Conservation (phyloP, 1,140 invertebrate species). For the Pachyrhynchus sulphureomaculatus region DNA sequence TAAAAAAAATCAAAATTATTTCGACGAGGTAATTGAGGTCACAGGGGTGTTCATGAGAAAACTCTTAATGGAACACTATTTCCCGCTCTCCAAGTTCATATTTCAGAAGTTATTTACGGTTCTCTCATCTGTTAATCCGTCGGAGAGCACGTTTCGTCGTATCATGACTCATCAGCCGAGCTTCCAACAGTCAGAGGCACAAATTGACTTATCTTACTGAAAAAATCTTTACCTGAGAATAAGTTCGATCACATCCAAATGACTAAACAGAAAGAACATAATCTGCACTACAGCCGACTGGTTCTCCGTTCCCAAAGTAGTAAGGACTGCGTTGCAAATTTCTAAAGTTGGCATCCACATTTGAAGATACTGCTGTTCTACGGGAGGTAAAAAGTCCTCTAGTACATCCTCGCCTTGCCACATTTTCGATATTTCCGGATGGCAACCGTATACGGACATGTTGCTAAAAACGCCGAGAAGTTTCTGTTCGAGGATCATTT, state of each 20-base stretch:
- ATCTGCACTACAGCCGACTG: constrained; percentile 77
- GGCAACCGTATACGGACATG: constrained; percentile 75
- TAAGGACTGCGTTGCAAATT: constrained; percentile 78
- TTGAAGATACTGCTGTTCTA: constrained; percentile 72
- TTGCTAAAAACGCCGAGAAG: constrained; percentile 71
- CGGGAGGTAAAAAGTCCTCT: constrained; percentile 55
- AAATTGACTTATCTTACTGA: no score
- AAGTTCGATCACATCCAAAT: constrained; percentile 77
- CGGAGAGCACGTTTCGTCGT: no score
- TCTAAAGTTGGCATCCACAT: constrained; percentile 77
- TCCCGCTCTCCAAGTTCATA: no score
- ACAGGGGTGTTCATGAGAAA: no score
- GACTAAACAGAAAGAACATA: constrained; percentile 75
- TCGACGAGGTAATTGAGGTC: no score
- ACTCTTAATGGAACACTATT: no score
- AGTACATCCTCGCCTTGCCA: constrained; percentile 45
- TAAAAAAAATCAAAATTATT: no score
- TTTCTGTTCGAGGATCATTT: constrained; percentile 73
- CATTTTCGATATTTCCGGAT: constrained; percentile 66
- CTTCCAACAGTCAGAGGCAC: no score
- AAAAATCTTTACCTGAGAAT: constrained; percentile 58
- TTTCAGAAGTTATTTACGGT: no score
- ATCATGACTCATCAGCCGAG: no score
- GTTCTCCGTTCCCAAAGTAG: constrained; percentile 79
- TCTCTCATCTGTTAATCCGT: no score